These are phyloP conservation scores for Carduelis carduelis DNA, from an alignment of 2,797 vertebrate genomes.

Conservation along the genomic window DNA sequence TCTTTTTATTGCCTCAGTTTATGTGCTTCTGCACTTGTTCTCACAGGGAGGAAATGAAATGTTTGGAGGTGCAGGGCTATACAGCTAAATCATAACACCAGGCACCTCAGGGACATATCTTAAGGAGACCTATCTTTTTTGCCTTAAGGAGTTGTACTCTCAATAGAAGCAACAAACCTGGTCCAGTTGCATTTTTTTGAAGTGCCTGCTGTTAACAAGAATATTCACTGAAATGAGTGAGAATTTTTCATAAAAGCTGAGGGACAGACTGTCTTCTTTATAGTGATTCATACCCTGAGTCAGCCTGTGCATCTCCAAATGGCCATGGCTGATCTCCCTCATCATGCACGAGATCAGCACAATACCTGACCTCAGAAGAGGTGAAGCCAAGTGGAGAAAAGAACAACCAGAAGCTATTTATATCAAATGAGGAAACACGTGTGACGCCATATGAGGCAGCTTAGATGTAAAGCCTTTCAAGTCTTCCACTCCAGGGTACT, in stretches of 20 bases:
- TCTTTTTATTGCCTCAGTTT: neutral
- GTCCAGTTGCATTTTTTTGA: neutral
- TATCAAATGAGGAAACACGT: neutral
- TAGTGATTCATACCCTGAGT: neutral
- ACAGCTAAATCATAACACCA: neutral
- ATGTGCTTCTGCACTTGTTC: neutral
- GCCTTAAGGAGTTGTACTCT: neutral
- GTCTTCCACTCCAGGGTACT: conserved; percentile 1
- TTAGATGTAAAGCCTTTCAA: conserved; percentile 42
- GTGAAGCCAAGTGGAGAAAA: neutral
- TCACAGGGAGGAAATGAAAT: neutral
- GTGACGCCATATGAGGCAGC: neutral
- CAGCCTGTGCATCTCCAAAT: neutral
- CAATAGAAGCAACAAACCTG: neutral
- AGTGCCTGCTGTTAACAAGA: neutral
- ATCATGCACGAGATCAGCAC: neutral
- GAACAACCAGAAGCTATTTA: conserved; percentile 33
- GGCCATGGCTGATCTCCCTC: neutral
- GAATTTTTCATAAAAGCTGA: neutral
- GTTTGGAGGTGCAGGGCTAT: neutral
- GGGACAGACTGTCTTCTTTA: neutral
- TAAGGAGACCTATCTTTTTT: neutral
- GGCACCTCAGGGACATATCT: neutral
- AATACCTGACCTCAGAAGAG: neutral
- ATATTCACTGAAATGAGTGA: neutral